Evolutionary conservation across 2,113 vertebrate genomes (phyloP).

Genomic region (Eleginops maclovinus): DNA sequence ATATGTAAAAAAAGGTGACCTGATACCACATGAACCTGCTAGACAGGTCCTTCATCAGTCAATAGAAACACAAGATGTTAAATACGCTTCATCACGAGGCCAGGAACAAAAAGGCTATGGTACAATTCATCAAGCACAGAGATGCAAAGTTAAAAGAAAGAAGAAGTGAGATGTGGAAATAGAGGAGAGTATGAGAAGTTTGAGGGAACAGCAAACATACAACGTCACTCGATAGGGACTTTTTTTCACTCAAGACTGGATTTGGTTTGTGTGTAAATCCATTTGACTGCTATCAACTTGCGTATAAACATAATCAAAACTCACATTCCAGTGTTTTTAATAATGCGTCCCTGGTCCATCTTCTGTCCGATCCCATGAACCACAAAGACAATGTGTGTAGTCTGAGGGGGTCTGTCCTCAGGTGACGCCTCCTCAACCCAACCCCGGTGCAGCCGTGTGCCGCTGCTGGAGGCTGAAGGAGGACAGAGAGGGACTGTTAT

Average conservation of each 20-base stretch:
- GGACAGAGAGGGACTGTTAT: slow-evolving; percentile 1
- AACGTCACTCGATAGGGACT: background rate
- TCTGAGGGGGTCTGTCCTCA: slow-evolving; percentile 95
- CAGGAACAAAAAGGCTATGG: background rate
- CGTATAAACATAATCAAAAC: slow-evolving; percentile 47
- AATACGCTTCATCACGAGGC: background rate
- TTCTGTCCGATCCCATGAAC: slow-evolving; percentile 99
- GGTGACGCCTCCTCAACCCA: slow-evolving; percentile 96
- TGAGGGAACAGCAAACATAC: slow-evolving; percentile 1
- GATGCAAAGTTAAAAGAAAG: background rate
- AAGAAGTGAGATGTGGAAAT: slow-evolving; percentile 1
- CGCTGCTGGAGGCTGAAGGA: slow-evolving; percentile 94
- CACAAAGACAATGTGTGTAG: slow-evolving; percentile 96
- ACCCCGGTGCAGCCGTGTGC: slow-evolving; percentile 95
- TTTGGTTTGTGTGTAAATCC: background rate
- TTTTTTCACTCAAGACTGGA: background rate
- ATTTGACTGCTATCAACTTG: no score
- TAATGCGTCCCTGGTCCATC: slow-evolving; percentile 99
- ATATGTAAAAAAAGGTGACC: background rate
- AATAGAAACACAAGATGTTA: background rate
- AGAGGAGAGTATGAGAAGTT: background rate
- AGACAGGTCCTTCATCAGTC: background rate
- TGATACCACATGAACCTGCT: slow-evolving; percentile 1
- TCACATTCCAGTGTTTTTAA: slow-evolving; percentile 99
- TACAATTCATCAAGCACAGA: background rate